These are phyloP conservation scores for Butastur rufipennis DNA, from an alignment of 2,113 vertebrate species.

Conservation along the genomic window DNA sequence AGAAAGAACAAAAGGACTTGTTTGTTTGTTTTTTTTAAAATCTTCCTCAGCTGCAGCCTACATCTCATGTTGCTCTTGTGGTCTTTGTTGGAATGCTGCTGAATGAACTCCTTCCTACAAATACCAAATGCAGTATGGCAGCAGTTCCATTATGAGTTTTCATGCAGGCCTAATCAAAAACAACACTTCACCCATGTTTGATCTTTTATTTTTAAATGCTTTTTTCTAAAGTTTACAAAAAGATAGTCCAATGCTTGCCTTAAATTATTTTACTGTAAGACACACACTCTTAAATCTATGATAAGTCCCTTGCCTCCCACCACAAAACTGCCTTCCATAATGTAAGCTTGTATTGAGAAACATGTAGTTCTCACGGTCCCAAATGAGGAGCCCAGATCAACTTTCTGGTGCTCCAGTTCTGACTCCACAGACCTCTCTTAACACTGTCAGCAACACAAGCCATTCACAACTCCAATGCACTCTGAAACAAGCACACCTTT, in stretches of 20 bases:
- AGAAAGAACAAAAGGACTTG: neutral
- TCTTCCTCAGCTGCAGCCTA: neutral
- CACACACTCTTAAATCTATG: neutral
- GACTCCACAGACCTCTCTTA: neutral
- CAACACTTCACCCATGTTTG: neutral
- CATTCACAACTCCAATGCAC: accelerated
- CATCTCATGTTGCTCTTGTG: neutral
- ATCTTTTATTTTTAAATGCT: neutral
- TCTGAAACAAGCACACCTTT: neutral
- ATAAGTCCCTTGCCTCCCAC: neutral
- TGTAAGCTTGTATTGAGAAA: neutral
- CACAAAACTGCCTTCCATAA: neutral
- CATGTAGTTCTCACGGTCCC: accelerated
- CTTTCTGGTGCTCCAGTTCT: neutral
- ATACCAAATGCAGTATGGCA: neutral
- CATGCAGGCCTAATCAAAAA: neutral
- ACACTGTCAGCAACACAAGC: neutral
- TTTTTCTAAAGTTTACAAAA: neutral
- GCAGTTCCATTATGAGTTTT: neutral
- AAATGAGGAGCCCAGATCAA: neutral
- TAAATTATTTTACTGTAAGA: neutral
- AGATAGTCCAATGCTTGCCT: neutral
- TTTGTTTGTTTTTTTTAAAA: neutral
- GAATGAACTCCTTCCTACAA: neutral
- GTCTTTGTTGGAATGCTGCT: neutral